These are phyloP conservation scores for Mugil cephalus DNA, from an alignment of 2,113 vertebrate species.

Conservation along the genomic window DNA sequence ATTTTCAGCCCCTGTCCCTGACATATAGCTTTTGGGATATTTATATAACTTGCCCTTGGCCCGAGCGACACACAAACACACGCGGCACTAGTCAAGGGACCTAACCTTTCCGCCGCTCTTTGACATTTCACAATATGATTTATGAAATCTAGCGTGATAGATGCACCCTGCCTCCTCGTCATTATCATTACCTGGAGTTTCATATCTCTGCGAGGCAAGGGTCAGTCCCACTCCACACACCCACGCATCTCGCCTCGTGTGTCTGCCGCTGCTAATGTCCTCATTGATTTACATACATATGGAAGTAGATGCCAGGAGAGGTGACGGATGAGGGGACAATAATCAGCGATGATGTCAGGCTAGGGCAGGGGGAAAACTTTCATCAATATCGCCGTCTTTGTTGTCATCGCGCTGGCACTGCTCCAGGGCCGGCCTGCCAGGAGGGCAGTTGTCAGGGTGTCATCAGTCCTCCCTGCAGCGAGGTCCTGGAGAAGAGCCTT, in stretches of 20 bases:
- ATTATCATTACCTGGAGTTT: constrained; percentile 52
- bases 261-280: constrained; percentile 14
- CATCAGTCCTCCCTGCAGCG: constrained; percentile 28
- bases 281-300: constrained; percentile 64
- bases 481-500: neutral
- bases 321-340: constrained; percentile 54
- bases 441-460: constrained; percentile 11
- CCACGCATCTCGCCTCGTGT: constrained; percentile 21
- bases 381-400: constrained; percentile 44
- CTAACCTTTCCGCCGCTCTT: constrained; percentile 41
- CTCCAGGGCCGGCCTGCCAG: constrained; percentile 28
- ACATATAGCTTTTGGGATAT: constrained; percentile 12
- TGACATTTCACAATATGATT: constrained; percentile 55
- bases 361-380: constrained; percentile 22
- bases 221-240: constrained; percentile 26
- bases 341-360: constrained; percentile 54
- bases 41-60: constrained; percentile 39
- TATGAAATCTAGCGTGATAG: constrained; percentile 48
- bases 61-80: constrained; percentile 16
- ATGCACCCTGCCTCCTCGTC: constrained; percentile 30
- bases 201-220: constrained; percentile 37
- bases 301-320: constrained; percentile 33
- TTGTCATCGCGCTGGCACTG: constrained; percentile 39
- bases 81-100: neutral
- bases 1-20: neutral